phyloP scores from a whole-genome alignment of 2,888 invertebrate genomes.

The Muscina levida region DNA sequence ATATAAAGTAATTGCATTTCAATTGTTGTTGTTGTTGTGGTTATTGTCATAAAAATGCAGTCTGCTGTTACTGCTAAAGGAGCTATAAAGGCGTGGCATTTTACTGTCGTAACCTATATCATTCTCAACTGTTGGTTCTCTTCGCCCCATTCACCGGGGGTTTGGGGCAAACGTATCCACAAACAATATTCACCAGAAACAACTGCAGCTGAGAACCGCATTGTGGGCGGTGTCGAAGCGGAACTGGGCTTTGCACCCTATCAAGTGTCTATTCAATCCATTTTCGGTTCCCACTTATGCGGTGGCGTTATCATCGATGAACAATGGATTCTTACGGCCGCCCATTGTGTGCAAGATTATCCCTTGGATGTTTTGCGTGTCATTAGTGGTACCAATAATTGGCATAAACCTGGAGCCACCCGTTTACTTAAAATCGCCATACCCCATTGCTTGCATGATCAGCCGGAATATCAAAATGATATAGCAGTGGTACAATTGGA shows the following conservation, averaged over 20 bases:
- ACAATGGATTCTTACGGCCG: slow-evolving; percentile 74
- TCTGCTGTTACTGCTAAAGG: not conserved
- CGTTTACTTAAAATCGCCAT: slow-evolving; percentile 64
- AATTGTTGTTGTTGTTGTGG: too few relatives aligned
- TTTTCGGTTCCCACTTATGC: slow-evolving; percentile 70
- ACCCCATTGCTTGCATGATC: slow-evolving; percentile 71
- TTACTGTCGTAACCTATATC: slow-evolving; percentile 21
- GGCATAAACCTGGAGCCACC: slow-evolving; percentile 67
- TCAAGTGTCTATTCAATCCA: slow-evolving; percentile 75
- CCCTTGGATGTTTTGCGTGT: slow-evolving; percentile 67
- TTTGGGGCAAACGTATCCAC: slow-evolving; percentile 68
- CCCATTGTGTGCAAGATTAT: slow-evolving; percentile 72
- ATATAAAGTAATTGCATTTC: not conserved
- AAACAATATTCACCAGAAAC: slow-evolving; percentile 3
- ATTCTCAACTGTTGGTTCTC: slow-evolving; percentile 60
- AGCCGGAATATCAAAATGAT: slow-evolving; percentile 81
- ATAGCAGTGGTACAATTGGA: slow-evolving; percentile 84
- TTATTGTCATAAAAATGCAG: slow-evolving; percentile 15
- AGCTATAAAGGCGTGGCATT: slow-evolving; percentile 20
- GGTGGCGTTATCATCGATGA: slow-evolving; percentile 74
- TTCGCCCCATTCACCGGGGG: slow-evolving; percentile 45
- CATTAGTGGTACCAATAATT: slow-evolving; percentile 72
- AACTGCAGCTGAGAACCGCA: slow-evolving; percentile 63
- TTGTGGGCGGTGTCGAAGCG: slow-evolving; percentile 73
- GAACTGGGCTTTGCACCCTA: slow-evolving; percentile 73